Evolutionary conservation across 2,797 vertebrate species (phyloP).

Genomic region (Lacerta viridis): DNA sequence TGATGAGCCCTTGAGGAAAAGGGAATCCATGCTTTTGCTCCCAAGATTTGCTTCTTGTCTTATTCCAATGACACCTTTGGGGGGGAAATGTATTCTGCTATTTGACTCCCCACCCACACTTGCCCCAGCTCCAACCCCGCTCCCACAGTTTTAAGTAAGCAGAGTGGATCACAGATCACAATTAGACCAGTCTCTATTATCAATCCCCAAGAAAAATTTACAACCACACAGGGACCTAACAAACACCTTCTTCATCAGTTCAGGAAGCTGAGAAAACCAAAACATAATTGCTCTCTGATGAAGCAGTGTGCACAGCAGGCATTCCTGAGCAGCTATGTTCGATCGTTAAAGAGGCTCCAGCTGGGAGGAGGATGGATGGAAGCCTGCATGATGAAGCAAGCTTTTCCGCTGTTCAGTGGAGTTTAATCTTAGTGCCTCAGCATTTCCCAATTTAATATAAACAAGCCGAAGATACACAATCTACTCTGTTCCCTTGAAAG

Average conservation of each 20-base stretch:
- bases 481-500: background rate
- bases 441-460: background rate
- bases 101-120: background rate
- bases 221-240: constrained; percentile 10
- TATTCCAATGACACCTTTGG: background rate
- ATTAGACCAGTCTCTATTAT: background rate
- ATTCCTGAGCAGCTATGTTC: constrained; percentile 1
- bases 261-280: constrained; percentile 48
- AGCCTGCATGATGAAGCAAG: background rate
- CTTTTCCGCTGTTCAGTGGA: constrained; percentile 20
- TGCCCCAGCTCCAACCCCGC: background rate
- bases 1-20: background rate
- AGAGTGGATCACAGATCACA: constrained; percentile 13
- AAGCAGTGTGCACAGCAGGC: background rate
- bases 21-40: background rate
- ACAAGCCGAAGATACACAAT: background rate
- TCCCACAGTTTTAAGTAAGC: constrained; percentile 19
- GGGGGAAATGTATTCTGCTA: background rate
- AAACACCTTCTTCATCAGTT: constrained; percentile 25
- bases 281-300: constrained; percentile 40
- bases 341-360: rapidly evolving
- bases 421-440: background rate
- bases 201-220: constrained; percentile 26
- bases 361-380: constrained; percentile 19
- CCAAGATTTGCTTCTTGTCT: background rate